These are phyloP conservation scores for Apostichopus parvimensis DNA, from an alignment of 35 echinoderm and acorn worm genomes.

Conservation along the genomic window DNA sequence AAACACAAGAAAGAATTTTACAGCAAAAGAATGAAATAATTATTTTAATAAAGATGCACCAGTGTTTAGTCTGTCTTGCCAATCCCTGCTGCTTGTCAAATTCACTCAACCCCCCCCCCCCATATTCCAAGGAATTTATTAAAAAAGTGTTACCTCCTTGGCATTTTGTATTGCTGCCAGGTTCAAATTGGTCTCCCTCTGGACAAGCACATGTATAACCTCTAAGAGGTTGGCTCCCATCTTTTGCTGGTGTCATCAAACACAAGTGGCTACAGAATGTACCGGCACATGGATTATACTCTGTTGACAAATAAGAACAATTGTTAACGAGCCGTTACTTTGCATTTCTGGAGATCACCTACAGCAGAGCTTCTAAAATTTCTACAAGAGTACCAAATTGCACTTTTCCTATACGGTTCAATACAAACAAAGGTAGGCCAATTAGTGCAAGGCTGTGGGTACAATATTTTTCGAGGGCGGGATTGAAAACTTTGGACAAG, in stretches of 20 bases:
- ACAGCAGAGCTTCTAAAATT: too few species aligned
- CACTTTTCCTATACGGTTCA: too few species aligned
- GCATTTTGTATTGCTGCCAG: conserved; percentile 47
- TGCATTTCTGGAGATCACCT: background rate
- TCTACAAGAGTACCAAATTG: too few species aligned
- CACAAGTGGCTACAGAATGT: conserved; percentile 49
- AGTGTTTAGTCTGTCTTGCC: background rate
- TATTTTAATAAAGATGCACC: background rate
- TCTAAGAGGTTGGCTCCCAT: background rate
- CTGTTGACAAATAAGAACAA: too few species aligned
- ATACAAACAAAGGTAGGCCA: too few species aligned
- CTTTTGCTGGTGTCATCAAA: conserved; percentile 22
- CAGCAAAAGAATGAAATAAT: too few species aligned
- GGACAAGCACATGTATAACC: conserved; percentile 38
- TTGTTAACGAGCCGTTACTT: background rate
- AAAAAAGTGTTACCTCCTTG: conserved; percentile 41
- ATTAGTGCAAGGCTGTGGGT: too few species aligned
- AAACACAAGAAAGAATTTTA: too few species aligned
- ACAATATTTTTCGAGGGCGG: too few species aligned
- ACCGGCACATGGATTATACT: conserved; percentile 23
- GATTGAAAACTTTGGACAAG: too few species aligned
- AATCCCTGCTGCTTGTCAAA: too few species aligned
- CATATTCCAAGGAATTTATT: background rate
- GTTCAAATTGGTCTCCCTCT: conserved; percentile 40
- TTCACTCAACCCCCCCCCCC: background rate